Conservation (phyloP, 1,140 invertebrate species). For the Brachionus koreanus region DNA sequence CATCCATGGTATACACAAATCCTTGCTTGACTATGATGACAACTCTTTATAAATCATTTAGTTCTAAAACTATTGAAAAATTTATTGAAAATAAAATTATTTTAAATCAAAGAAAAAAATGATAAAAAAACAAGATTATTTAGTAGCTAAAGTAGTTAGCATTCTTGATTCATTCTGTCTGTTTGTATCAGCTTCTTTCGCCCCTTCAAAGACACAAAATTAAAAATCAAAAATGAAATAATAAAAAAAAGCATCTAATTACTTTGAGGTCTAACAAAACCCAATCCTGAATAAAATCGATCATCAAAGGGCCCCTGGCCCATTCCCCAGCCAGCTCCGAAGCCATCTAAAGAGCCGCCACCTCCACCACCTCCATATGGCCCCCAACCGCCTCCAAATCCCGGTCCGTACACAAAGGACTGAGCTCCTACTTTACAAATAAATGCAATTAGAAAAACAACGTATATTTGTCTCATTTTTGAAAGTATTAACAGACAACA, state of each 20-base stretch:
- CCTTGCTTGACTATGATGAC: no score
- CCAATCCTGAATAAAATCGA: neutral
- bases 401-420: neutral
- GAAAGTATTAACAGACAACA: no score
- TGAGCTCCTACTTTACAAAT: neutral
- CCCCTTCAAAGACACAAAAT: neutral
- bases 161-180: neutral
- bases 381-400: neutral
- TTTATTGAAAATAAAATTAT: no score
- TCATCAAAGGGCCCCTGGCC: neutral
- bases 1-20: no score
- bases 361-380: neutral
- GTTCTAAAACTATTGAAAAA: no score
- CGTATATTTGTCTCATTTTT: neutral
- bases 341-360: neutral
- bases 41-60: no score
- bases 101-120: no score
- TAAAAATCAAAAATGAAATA: neutral
- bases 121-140: neutral
- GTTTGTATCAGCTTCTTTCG: neutral
- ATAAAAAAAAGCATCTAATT: neutral
- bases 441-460: neutral
- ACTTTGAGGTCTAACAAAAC: neutral
- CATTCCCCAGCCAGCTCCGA: neutral
- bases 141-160: neutral